A percentile compares a stretch with the other conserved stretches of the same genome.
phyloP scores from a whole-genome alignment of 2,888 invertebrate genomes.

The Cynaeus angustus region DNA sequence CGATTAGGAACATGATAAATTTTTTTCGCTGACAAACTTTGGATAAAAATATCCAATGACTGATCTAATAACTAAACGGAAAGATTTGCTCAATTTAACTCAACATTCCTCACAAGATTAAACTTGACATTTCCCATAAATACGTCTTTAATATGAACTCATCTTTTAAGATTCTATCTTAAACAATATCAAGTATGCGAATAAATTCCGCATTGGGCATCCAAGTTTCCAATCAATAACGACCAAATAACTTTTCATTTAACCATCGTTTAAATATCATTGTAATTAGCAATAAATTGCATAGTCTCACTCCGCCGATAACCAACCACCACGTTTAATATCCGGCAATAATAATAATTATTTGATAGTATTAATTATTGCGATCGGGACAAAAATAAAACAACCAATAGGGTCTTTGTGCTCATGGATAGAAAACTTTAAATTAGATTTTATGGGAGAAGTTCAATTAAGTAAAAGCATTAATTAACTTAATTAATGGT shows the following conservation, averaged over 20 bases:
- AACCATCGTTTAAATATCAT: constrained; percentile 20
- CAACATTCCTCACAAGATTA: too few species aligned
- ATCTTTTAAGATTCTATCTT: neutral
- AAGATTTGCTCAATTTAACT: too few species aligned
- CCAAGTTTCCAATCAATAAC: constrained; percentile 2
- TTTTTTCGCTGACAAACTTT: too few species aligned
- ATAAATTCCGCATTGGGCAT: neutral
- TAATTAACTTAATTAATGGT: constrained; percentile 51
- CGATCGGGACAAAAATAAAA: constrained; percentile 26
- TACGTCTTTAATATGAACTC: too few species aligned
- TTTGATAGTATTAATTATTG: constrained; percentile 36
- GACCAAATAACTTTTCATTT: neutral
- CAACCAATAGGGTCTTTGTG: constrained; percentile 27
- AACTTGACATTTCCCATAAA: too few species aligned
- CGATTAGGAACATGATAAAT: too few species aligned
- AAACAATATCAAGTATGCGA: neutral
- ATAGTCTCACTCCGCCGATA: constrained; percentile 32
- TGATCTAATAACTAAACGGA: too few species aligned
- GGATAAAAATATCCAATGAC: too few species aligned
- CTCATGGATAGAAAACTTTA: constrained; percentile 50
- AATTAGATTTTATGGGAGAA: constrained; percentile 52
- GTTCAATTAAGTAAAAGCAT: constrained; percentile 51
- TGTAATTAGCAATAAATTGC: constrained; percentile 36
- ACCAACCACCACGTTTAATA: constrained; percentile 35
- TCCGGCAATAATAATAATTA: constrained; percentile 42